phyloP scores from a whole-genome alignment of 2,113 vertebrate species.

The Falco punctatus region DNA sequence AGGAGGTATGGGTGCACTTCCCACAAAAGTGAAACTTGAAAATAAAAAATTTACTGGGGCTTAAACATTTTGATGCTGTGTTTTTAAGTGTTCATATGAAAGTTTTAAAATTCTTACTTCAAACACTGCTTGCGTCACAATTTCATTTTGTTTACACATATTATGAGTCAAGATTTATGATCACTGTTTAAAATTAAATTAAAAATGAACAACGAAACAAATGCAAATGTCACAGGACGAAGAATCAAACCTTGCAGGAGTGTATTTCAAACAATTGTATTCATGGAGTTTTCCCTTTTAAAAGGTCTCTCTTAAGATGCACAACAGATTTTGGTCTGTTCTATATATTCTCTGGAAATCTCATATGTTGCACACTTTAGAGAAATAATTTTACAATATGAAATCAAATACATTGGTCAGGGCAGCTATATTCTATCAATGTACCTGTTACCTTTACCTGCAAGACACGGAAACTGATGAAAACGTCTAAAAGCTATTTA shows the following conservation, averaged over 20 bases:
- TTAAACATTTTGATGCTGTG: accelerated
- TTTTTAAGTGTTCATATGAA: neutral
- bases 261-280: neutral
- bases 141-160: neutral
- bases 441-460: neutral
- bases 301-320: neutral
- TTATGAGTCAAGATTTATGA: neutral
- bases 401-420: neutral
- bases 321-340: neutral
- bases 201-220: neutral
- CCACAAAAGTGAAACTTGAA: neutral
- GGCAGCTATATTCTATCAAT: neutral
- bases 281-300: neutral
- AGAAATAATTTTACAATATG: neutral
- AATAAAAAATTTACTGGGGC: neutral
- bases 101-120: neutral
- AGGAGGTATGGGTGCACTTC: neutral
- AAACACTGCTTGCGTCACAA: neutral
- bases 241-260: neutral
- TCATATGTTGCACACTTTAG: neutral
- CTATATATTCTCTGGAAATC: neutral
- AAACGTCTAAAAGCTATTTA: neutral
- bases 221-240: neutral
- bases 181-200: neutral
- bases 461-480: neutral